phyloP scores from a whole-genome alignment of 2,888 invertebrate species.

The Antheraea yamamai region DNA sequence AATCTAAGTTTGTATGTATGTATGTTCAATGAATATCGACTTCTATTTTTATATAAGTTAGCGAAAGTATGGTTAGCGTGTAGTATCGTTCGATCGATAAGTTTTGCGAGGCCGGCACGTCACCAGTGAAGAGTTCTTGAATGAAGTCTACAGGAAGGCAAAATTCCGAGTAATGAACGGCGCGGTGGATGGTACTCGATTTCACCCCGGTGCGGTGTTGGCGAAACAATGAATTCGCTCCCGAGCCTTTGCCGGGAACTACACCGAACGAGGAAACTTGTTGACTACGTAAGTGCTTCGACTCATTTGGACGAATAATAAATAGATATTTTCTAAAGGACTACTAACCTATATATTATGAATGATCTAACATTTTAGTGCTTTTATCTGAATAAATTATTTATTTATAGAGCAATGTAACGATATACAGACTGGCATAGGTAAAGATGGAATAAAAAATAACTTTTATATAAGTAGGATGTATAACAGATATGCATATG shows the following conservation, averaged over 20 bases:
- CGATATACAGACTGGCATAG: too few species aligned
- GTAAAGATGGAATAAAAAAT: too few species aligned
- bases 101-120: constrained; percentile 6
- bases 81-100: constrained; percentile 9
- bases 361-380: background rate
- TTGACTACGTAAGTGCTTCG: constrained; percentile 4
- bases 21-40: background rate
- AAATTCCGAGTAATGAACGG: constrained; percentile 51
- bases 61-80: background rate
- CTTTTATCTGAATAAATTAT: background rate
- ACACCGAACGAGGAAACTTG: constrained; percentile 6
- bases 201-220: constrained; percentile 55
- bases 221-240: constrained; percentile 56
- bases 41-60: background rate
- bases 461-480: too few species aligned
- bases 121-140: constrained; percentile 36
- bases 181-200: constrained; percentile 56
- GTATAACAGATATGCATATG: too few species aligned
- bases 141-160: constrained; percentile 36
- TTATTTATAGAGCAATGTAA: background rate
- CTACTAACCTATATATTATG: background rate
- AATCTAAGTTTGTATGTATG: background rate
- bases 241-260: constrained; percentile 11
- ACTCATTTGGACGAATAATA: constrained; percentile 3
- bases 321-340: background rate